phyloP scores from a whole-genome alignment of 2,888 invertebrate genomes.

The Oxyteleia sp. region DNA sequence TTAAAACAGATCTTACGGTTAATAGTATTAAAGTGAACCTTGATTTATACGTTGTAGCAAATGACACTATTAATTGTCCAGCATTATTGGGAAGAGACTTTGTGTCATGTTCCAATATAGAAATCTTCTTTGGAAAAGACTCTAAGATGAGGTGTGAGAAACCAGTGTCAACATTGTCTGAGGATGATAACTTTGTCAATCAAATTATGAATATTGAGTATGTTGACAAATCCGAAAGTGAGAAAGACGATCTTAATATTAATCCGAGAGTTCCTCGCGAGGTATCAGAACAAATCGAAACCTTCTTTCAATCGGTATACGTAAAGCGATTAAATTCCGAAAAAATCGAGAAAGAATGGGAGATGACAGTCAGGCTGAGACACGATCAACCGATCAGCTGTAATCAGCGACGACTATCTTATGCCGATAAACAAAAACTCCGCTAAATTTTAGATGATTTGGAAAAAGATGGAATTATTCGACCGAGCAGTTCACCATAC shows the following conservation, averaged over 20 bases:
- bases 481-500: background rate
- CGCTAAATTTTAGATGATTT: background rate
- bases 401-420: background rate
- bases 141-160: background rate
- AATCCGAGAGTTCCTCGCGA: slow-evolving; percentile 17
- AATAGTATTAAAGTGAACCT: slow-evolving; percentile 10
- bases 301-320: background rate
- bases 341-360: background rate
- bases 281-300: background rate
- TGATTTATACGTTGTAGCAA: slow-evolving; percentile 34
- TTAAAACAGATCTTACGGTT: slow-evolving; percentile 4
- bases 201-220: slow-evolving; percentile 10
- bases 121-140: slow-evolving; percentile 13
- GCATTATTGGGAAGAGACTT: slow-evolving; percentile 44
- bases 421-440: background rate
- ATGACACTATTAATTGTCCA: slow-evolving; percentile 34
- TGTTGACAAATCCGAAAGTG: background rate
- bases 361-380: background rate
- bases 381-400: background rate
- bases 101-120: slow-evolving; percentile 4
- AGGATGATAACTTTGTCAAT: background rate
- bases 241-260: slow-evolving; percentile 5
- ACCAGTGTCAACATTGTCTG: slow-evolving; percentile 3
- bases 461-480: background rate
- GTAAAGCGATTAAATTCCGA: background rate